Percentiles rank a stretch among this genome's conserved stretches.
Conservation (phyloP, 2,113 vertebrate species). For the Leuciscus idus region DNA sequence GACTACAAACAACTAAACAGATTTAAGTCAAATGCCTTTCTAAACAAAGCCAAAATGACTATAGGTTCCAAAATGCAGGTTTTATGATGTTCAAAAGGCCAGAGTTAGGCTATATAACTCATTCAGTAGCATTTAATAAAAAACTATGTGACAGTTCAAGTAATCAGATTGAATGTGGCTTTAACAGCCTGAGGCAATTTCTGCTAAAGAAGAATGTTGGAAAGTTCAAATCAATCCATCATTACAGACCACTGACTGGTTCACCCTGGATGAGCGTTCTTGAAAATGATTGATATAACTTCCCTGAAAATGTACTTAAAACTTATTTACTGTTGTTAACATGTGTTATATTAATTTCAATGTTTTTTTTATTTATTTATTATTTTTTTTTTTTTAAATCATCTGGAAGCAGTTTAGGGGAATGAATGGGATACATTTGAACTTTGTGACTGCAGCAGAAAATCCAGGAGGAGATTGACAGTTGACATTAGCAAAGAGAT, state of each 20-base stretch:
- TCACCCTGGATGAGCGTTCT: not conserved
- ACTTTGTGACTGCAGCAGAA: not conserved
- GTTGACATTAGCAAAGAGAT: conserved; percentile 14
- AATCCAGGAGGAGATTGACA: conserved; percentile 5
- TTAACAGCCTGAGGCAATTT: conserved; percentile 21
- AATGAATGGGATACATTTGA: not conserved
- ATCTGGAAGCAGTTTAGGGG: not conserved
- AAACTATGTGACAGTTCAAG: not conserved
- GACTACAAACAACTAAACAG: not conserved
- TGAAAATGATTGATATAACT: not conserved
- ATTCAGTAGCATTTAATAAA: not conserved
- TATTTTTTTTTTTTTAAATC: no score
- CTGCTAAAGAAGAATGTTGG: not conserved
- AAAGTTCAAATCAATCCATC: conserved; percentile 25
- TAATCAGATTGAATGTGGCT: not conserved
- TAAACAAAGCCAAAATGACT: not conserved
- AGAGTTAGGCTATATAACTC: not conserved
- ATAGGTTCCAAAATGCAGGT: not conserved
- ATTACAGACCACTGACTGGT: not conserved
- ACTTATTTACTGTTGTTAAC: not conserved
- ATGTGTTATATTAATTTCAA: not conserved
- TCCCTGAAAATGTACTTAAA: not conserved
- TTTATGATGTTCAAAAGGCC: not conserved
- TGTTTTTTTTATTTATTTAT: no score
- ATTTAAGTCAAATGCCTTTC: not conserved